Evolutionary conservation across 2,797 vertebrate genomes (phyloP).

Genomic region (Antrozous pallidus): DNA sequence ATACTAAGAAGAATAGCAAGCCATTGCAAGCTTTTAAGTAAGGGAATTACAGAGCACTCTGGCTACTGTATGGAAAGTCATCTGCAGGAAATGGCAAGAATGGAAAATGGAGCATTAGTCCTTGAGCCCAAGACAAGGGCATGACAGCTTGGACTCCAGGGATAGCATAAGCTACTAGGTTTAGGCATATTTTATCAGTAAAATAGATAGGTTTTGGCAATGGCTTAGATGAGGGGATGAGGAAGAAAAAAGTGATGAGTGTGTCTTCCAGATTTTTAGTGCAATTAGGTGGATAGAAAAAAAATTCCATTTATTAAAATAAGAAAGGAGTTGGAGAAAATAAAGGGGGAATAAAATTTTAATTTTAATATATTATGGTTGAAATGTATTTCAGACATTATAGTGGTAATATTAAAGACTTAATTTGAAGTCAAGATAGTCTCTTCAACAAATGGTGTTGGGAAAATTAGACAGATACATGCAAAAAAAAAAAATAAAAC

Average conservation of each 20-base stretch:
- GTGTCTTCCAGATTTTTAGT: neutral
- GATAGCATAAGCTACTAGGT: neutral
- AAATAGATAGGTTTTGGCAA: slow-evolving; percentile 10
- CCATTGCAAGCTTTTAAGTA: neutral
- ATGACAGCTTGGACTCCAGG: neutral
- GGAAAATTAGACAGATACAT: too few species aligned
- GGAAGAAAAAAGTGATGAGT: neutral
- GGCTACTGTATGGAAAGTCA: neutral
- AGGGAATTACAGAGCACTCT: neutral
- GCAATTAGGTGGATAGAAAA: neutral
- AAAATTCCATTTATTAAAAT: neutral
- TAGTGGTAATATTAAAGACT: neutral
- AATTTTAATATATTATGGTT: neutral
- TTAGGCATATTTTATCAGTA: neutral
- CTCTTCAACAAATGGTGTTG: too few species aligned
- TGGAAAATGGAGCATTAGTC: neutral
- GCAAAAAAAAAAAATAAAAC: too few species aligned
- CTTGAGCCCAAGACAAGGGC: neutral
- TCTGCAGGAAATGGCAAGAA: neutral
- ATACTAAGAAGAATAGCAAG: neutral
- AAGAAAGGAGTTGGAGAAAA: neutral
- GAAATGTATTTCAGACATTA: slow-evolving; percentile 21
- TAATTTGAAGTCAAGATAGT: neutral
- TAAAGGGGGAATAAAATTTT: slow-evolving; percentile 9
- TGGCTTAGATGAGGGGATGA: neutral